Evolutionary conservation across 2,888 invertebrate species (phyloP).

Genomic region (Aphrophora alni): DNA sequence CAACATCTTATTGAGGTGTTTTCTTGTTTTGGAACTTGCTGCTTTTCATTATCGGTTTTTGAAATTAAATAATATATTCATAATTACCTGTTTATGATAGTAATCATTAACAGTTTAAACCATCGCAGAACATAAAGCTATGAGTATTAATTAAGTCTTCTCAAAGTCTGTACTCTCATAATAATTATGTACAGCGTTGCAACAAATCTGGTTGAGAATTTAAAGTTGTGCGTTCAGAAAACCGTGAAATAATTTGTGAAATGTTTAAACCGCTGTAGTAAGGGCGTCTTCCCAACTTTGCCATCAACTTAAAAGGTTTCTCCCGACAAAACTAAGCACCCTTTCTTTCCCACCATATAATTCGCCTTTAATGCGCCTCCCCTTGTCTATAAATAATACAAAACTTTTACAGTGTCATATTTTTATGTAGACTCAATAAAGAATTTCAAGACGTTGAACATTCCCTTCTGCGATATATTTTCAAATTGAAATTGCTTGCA

Average conservation of each 20-base stretch:
- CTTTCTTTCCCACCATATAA: background rate
- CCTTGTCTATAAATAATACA: background rate
- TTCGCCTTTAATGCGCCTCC: background rate
- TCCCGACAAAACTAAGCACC: background rate
- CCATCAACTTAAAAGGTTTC: constrained; percentile 34
- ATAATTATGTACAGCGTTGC: too few relatives aligned
- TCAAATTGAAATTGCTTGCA: background rate
- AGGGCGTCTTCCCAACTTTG: constrained; percentile 22
- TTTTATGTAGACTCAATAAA: background rate
- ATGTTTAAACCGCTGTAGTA: background rate
- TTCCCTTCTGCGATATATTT: background rate
- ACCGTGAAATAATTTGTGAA: background rate
- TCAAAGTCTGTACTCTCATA: too few relatives aligned
- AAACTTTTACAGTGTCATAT: background rate
- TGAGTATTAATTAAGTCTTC: too few relatives aligned
- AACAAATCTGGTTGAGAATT: too few relatives aligned
- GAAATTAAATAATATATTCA: too few relatives aligned
- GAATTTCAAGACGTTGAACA: background rate
- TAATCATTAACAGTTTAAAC: too few relatives aligned
- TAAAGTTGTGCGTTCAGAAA: background rate
- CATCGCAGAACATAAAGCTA: too few relatives aligned
- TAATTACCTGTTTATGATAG: too few relatives aligned
- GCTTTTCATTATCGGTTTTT: too few relatives aligned
- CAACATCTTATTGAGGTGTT: too few relatives aligned
- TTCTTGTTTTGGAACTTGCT: too few relatives aligned